These are phyloP conservation scores for Galerucella calmariensis DNA, from an alignment of 2,888 invertebrate genomes.

Conservation along the genomic window DNA sequence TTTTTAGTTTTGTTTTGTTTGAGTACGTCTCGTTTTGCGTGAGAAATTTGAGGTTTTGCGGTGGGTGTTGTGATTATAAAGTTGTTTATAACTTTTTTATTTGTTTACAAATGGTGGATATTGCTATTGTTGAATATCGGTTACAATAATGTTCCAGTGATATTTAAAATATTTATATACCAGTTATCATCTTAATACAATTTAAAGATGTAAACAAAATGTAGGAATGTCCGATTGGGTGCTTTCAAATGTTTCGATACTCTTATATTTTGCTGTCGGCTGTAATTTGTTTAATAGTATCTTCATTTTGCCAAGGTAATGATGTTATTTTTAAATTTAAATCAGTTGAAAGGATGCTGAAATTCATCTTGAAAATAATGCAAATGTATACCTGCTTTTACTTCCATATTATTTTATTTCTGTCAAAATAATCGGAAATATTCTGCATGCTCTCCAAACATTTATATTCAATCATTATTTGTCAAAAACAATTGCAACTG, in stretches of 20 bases:
- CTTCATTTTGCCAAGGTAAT: conserved; percentile 37
- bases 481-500: too few relatives aligned
- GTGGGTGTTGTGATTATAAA: conserved; percentile 15
- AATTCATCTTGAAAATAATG: not conserved
- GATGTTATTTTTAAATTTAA: conserved; percentile 1
- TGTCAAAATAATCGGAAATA: too few relatives aligned
- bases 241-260: conserved; percentile 39
- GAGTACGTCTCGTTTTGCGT: conserved; percentile 22
- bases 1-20: conserved; percentile 26
- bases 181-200: conserved; percentile 4
- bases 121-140: conserved; percentile 9
- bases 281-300: conserved; percentile 32
- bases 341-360: not conserved
- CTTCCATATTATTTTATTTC: too few relatives aligned
- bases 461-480: too few relatives aligned
- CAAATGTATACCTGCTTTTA: too few relatives aligned
- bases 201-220: conserved; percentile 31
- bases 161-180: not conserved
- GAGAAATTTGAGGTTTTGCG: conserved; percentile 15
- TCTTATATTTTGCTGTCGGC: conserved; percentile 34
- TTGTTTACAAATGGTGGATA: conserved; percentile 28
- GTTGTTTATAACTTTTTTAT: conserved; percentile 23
- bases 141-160: conserved; percentile 10
- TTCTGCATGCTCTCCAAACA: too few relatives aligned
- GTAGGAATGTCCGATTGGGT: conserved; percentile 31